A percentile compares a stretch with the other conserved stretches of the same genome.
Evolutionary conservation across 1,140 invertebrate species (phyloP).

Genomic region (Bombus vancouverensis): DNA sequence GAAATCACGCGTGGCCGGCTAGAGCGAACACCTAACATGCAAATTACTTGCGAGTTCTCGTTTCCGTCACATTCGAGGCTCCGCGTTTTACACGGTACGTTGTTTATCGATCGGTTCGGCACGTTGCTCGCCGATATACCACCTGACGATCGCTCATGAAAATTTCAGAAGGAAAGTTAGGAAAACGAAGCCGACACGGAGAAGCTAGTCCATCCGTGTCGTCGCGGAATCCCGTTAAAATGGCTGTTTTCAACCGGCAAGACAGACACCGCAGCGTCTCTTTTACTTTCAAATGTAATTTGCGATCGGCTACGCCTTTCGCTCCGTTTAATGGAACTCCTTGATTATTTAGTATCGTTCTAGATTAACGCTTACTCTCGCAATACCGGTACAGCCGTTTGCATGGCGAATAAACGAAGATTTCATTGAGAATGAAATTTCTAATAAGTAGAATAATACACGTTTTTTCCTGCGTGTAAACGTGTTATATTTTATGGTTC

Average conservation of each 20-base stretch:
- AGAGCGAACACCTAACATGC: background rate
- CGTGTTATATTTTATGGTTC: background rate
- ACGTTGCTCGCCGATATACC: constrained; percentile 13
- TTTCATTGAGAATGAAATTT: background rate
- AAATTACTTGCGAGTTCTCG: constrained; percentile 2
- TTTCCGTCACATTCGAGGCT: background rate
- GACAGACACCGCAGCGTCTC: background rate
- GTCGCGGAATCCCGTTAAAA: constrained; percentile 19
- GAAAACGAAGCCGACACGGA: constrained; percentile 7
- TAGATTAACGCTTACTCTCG: background rate
- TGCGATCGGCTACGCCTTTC: background rate
- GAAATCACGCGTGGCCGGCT: background rate
- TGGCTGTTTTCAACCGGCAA: background rate
- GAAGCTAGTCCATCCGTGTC: background rate
- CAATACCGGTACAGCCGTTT: background rate
- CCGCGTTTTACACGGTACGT: background rate
- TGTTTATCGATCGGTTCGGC: constrained; percentile 24
- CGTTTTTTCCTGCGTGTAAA: no score
- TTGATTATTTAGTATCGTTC: background rate
- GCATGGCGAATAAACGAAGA: background rate
- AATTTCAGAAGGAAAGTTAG: constrained; percentile 34
- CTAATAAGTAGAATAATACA: no score
- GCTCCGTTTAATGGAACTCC: background rate
- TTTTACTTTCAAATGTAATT: constrained; percentile 43
- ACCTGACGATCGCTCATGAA: constrained; percentile 35